A percentile compares a stretch with the other conserved stretches of the same genome.
Conservation (phyloP, 2,797 vertebrate genomes). For the Clamator glandarius region DNA sequence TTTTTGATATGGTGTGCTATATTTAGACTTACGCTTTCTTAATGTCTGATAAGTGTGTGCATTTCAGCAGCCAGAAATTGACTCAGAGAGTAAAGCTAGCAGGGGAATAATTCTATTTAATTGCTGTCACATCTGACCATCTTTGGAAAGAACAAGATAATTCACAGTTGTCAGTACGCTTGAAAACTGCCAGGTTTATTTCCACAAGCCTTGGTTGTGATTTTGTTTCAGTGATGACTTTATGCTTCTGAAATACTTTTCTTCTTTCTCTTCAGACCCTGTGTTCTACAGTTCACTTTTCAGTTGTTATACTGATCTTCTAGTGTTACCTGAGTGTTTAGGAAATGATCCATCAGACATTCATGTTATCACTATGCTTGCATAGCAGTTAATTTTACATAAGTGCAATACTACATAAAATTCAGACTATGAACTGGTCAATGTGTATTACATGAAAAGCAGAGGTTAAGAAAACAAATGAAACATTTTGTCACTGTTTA, state of each 20-base stretch:
- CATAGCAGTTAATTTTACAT: neutral
- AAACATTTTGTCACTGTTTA: neutral
- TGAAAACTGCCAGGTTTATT: neutral
- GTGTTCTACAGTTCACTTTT: neutral
- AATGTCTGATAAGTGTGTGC: neutral
- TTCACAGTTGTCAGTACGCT: neutral
- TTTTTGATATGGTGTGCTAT: accelerated
- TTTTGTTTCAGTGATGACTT: neutral
- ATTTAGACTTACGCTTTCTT: neutral
- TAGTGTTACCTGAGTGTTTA: neutral
- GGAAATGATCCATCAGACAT: slow-evolving; percentile 5
- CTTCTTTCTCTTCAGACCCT: neutral
- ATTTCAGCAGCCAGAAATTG: neutral
- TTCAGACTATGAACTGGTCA: neutral
- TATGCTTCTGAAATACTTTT: neutral
- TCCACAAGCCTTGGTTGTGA: neutral
- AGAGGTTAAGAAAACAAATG: neutral
- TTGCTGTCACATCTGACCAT: neutral
- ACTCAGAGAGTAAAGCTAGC: neutral
- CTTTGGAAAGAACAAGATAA: neutral
- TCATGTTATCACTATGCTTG: neutral
- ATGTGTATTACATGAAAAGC: neutral
- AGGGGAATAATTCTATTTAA: neutral
- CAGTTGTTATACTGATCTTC: neutral
- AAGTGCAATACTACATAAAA: neutral